These are phyloP conservation scores for Limnothrissa miodon DNA, from an alignment of 2,113 vertebrate genomes.

Conservation along the genomic window DNA sequence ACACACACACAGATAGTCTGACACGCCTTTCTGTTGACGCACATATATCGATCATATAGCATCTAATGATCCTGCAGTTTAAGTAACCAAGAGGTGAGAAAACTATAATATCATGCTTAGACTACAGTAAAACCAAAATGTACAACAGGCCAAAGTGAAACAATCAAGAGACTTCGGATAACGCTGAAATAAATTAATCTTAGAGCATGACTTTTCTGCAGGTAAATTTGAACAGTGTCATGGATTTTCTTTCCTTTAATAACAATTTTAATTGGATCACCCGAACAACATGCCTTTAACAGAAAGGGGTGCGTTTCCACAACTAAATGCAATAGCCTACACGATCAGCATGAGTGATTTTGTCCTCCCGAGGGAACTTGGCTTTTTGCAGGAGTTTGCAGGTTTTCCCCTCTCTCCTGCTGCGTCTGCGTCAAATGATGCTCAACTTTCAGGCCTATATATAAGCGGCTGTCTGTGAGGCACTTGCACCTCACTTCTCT, in stretches of 20 bases:
- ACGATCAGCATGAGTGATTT: slow-evolving; percentile 56
- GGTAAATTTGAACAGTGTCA: not conserved
- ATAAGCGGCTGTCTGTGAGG: slow-evolving; percentile 55
- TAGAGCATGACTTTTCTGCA: not conserved
- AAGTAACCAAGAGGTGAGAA: not conserved
- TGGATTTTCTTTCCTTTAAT: not conserved
- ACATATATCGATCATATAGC: slow-evolving; percentile 52
- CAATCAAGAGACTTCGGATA: not conserved
- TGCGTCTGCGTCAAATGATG: slow-evolving; percentile 72
- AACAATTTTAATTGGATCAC: not conserved
- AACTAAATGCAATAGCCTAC: slow-evolving; percentile 18
- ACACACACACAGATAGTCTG: slow-evolving; percentile 3
- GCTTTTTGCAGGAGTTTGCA: slow-evolving; percentile 66
- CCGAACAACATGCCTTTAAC: not conserved
- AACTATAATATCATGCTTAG: not conserved
- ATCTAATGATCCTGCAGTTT: not conserved
- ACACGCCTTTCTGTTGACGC: slow-evolving; percentile 17
- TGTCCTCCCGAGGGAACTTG: slow-evolving; percentile 54
- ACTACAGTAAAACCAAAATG: not conserved
- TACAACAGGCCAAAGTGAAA: not conserved
- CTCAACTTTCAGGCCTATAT: slow-evolving; percentile 60
- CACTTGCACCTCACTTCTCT: slow-evolving; percentile 64
- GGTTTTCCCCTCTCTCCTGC: slow-evolving; percentile 58
- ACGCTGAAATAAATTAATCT: not conserved
- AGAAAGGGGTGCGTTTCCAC: not conserved